phyloP scores from a whole-genome alignment of 2,797 vertebrate species.

The Phoebastria nigripes region DNA sequence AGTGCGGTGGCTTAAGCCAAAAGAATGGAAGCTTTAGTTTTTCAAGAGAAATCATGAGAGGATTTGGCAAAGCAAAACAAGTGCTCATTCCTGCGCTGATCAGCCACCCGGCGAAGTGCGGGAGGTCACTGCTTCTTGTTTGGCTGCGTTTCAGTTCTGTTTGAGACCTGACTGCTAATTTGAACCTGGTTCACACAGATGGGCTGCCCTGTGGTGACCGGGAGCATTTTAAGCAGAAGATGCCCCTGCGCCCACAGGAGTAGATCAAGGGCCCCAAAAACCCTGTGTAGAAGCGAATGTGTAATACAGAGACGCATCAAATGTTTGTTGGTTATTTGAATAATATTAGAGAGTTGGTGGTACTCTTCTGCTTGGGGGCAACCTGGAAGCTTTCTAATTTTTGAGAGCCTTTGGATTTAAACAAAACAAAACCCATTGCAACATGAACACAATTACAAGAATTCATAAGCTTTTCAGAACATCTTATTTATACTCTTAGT shows the following conservation, averaged over 20 bases:
- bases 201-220: background rate
- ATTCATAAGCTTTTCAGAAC: background rate
- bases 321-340: background rate
- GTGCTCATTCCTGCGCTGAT: background rate
- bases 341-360: background rate
- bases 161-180: slow-evolving; percentile 4
- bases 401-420: background rate
- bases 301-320: background rate
- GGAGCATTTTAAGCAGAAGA: slow-evolving; percentile 37
- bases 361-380: background rate
- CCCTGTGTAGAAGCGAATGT: background rate
- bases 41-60: background rate
- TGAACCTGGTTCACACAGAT: slow-evolving; percentile 13
- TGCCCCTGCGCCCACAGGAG: background rate
- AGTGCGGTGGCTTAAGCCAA: background rate
- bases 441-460: background rate
- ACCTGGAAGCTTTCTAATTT: background rate
- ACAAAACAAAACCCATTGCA: background rate
- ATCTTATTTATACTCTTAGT: background rate
- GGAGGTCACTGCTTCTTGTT: slow-evolving; percentile 29
- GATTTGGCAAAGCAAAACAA: background rate
- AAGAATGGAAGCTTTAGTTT: background rate
- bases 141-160: slow-evolving; percentile 9
- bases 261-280: background rate
- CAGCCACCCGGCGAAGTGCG: background rate